A percentile compares a stretch with the other conserved stretches of the same genome.
Evolutionary conservation across 2,113 vertebrate genomes (phyloP).

Genomic region (Dendrocopos noguchii): DNA sequence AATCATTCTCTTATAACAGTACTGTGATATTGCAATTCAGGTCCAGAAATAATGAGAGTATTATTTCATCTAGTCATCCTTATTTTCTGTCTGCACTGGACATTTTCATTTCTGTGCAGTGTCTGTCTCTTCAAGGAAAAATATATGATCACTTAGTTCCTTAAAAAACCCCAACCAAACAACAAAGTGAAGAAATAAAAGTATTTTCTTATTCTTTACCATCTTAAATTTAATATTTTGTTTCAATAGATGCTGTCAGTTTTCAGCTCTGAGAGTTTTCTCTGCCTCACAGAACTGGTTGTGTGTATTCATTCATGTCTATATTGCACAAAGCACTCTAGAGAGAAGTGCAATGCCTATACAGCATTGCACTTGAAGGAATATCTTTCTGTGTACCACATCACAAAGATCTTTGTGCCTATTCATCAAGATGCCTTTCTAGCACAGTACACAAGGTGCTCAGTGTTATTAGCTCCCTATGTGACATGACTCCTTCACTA

Average conservation of each 20-base stretch:
- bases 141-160: background rate
- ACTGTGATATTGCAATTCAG: background rate
- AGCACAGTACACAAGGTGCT: rapidly evolving
- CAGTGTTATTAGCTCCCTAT: background rate
- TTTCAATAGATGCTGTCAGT: background rate
- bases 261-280: background rate
- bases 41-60: conserved; percentile 4
- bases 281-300: background rate
- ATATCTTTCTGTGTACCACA: background rate
- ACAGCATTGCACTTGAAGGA: background rate
- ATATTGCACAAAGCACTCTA: background rate
- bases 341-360: background rate
- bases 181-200: background rate
- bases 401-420: background rate
- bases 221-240: background rate
- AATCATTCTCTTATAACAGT: conserved; percentile 14
- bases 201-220: background rate
- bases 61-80: conserved; percentile 20
- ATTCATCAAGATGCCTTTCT: background rate
- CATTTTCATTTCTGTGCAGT: conserved; percentile 4
- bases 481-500: background rate
- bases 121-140: background rate
- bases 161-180: background rate
- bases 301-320: background rate
- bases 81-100: background rate